These are phyloP conservation scores for Nineta flava DNA, from an alignment of 2,888 invertebrate genomes.

Conservation along the genomic window DNA sequence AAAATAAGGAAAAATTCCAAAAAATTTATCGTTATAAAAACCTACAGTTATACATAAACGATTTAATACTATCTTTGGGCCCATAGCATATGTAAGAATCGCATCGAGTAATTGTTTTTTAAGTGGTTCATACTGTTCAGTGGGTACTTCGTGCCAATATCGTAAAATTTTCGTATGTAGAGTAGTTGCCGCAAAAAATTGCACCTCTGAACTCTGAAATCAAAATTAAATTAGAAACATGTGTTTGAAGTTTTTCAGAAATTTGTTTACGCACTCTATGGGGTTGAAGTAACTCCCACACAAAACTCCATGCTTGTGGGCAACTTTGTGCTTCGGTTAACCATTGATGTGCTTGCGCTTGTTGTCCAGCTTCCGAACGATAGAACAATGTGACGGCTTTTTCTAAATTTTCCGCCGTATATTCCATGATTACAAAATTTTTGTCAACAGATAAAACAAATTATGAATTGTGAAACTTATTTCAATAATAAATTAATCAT, in stretches of 20 bases:
- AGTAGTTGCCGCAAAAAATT: constrained; percentile 87
- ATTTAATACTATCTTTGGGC: constrained; percentile 73
- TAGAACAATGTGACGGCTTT: constrained; percentile 55
- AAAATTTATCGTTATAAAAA: constrained; percentile 13
- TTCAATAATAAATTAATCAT: too few relatives aligned
- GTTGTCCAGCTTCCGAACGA: constrained; percentile 40
- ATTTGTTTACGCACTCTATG: constrained; percentile 46
- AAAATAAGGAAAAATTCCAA: neutral
- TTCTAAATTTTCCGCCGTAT: constrained; percentile 46
- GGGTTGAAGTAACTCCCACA: constrained; percentile 74
- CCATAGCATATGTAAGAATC: constrained; percentile 58
- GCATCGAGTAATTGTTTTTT: constrained; percentile 63
- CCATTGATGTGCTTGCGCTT: constrained; percentile 71
- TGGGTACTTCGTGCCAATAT: constrained; percentile 75
- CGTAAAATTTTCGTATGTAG: constrained; percentile 76
- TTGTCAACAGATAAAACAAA: too few relatives aligned
- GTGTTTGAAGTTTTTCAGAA: neutral
- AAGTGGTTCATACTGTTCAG: constrained; percentile 58
- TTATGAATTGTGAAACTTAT: too few relatives aligned
- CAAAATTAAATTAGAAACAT: constrained; percentile 10
- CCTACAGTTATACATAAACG: constrained; percentile 77
- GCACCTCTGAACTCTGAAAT: constrained; percentile 67
- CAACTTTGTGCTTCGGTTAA: constrained; percentile 72
- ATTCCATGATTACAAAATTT: constrained; percentile 32
- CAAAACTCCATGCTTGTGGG: constrained; percentile 81